phyloP scores from a whole-genome alignment of 2,797 vertebrate species.

The Rhabdomys pumilio region DNA sequence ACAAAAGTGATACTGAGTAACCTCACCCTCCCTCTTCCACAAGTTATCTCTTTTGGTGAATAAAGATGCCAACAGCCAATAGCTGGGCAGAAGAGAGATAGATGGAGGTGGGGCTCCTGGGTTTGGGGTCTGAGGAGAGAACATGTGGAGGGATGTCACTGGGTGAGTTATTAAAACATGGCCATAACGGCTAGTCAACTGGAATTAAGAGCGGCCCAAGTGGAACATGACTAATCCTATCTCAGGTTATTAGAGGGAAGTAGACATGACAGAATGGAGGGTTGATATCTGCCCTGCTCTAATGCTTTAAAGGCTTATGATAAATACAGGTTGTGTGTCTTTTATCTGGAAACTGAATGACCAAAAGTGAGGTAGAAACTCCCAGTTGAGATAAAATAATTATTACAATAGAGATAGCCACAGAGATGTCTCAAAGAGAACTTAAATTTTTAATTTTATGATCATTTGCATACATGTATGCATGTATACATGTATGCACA shows the following conservation, averaged over 20 bases:
- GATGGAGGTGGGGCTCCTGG: not conserved
- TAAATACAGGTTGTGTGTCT: not conserved
- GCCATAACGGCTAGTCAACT: no score
- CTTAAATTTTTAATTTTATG: not conserved
- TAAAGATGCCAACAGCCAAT: not conserved
- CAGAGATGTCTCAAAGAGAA: not conserved
- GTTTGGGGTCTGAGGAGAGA: not conserved
- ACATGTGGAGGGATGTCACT: not conserved
- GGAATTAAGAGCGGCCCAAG: no score
- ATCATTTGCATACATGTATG: not conserved
- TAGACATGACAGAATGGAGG: no score
- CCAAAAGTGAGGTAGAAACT: not conserved
- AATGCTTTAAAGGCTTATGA: not conserved
- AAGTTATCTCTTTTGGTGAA: not conserved
- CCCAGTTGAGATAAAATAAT: not conserved
- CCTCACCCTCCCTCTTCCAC: not conserved
- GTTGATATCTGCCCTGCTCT: not conserved
- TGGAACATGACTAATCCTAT: no score
- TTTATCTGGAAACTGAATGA: not conserved
- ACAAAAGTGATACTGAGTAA: not conserved
- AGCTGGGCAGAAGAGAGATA: no score
- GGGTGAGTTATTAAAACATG: not conserved
- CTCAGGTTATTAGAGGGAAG: no score
- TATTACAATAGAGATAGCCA: not conserved
- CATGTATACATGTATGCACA: not conserved